Conservation (phyloP, 2,888 invertebrate genomes). For the Creontiades dilutus region DNA sequence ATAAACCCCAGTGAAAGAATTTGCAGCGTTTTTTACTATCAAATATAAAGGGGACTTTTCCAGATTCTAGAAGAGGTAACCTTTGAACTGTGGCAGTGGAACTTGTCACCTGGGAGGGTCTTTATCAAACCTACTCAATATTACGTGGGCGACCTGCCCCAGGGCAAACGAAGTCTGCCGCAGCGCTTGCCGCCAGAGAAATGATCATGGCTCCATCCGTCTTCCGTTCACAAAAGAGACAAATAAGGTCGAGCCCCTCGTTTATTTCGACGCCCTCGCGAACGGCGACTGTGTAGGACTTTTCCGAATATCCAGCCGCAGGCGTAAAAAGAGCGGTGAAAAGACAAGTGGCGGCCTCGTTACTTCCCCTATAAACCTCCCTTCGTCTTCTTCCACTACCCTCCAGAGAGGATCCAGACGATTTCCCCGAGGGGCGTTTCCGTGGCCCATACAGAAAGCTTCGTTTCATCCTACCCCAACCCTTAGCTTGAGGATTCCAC, state of each 20-base stretch:
- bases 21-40: too few relatives aligned
- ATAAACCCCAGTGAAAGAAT: too few relatives aligned
- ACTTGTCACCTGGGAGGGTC: too few relatives aligned
- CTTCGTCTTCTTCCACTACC: not conserved
- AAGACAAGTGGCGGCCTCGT: conserved; percentile 28
- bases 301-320: not conserved
- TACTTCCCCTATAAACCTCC: conserved; percentile 28
- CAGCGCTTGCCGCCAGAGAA: not conserved
- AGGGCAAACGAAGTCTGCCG: not conserved
- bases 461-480: not conserved
- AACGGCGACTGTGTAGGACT: conserved; percentile 3
- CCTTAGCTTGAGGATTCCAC: not conserved
- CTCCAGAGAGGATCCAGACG: not conserved
- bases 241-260: conserved; percentile 13
- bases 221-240: conserved; percentile 7
- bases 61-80: too few relatives aligned
- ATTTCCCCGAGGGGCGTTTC: conserved; percentile 35
- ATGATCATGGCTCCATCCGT: not conserved
- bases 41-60: too few relatives aligned
- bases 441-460: conserved; percentile 20
- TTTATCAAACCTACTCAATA: too few relatives aligned
- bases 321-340: not conserved
- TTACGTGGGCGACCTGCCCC: too few relatives aligned
- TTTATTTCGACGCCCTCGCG: not conserved
- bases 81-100: too few relatives aligned